These are phyloP conservation scores for Caenorhabditis brenneri DNA, from an alignment of 1,140 invertebrate genomes.

Conservation along the genomic window DNA sequence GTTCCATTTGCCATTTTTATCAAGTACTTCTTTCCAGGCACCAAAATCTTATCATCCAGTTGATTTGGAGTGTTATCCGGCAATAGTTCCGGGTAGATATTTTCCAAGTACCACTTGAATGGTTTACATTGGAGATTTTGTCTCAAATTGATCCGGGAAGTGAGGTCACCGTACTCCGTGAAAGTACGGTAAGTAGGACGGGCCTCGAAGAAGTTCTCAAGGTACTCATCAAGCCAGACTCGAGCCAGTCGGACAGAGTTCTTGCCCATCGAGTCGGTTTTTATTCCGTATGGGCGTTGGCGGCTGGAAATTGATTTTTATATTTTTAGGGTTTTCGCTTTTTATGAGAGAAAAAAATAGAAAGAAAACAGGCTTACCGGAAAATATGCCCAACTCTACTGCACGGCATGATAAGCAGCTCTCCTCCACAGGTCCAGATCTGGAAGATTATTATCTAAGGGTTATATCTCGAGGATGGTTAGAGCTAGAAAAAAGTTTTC, in stretches of 20 bases:
- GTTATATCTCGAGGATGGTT: constrained; percentile 51
- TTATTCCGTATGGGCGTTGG: constrained; percentile 74
- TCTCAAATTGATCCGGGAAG: constrained; percentile 79
- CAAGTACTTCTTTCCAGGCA: constrained; percentile 46
- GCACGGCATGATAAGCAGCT: constrained; percentile 86
- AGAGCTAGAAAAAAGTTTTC: no score
- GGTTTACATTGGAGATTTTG: constrained; percentile 88
- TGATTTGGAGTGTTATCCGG: constrained; percentile 49
- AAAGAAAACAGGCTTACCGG: constrained; percentile 75
- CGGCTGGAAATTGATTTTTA: constrained; percentile 26
- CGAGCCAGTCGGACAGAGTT: constrained; percentile 88
- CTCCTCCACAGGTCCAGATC: constrained; percentile 96
- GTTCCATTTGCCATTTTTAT: constrained; percentile 46
- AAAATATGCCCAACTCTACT: constrained; percentile 95
- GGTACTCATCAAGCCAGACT: constrained; percentile 89
- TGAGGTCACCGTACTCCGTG: constrained; percentile 78
- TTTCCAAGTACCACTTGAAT: constrained; percentile 89
- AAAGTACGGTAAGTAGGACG: constrained; percentile 52
- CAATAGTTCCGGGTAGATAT: constrained; percentile 57
- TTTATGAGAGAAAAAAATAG: constrained; percentile 81
- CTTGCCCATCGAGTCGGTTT: constrained; percentile 82
- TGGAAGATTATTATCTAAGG: constrained; percentile 72
- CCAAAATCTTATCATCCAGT: neutral
- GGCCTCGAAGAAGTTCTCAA: constrained; percentile 68
- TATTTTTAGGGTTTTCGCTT: neutral